Base-by-base conservation (phyloP, 2,797 vertebrate species). In the Syngnathus acus region DNA sequence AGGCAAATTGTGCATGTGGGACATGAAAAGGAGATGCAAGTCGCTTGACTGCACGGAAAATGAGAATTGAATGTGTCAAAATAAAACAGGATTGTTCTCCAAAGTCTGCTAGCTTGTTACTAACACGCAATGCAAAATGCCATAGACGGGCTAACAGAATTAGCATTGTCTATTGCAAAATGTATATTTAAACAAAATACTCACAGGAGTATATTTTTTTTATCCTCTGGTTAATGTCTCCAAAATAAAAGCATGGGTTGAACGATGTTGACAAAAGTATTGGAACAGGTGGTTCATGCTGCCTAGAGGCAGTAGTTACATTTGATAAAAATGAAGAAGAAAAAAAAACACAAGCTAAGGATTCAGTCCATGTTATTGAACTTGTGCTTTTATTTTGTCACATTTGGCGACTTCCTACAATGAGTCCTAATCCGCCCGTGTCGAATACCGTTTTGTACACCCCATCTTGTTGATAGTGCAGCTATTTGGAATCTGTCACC, bases 1-100 rank as follows among this genome's bases (percentile, higher is more conserved):
- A 68, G 23, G 68, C 74, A 74, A 37, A 32, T 73, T 50, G 19
- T 54, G 61, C 10, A 26, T 32, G 17, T 53, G 50, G 68, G 64
- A 40, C 38, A 39, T 39, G 5, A 53, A 58, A 63, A 37, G 37
- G 4, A 39, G 48, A 17, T 32, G 62, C 43, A 32, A 48, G 32
- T 51, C 38, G 45, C 21, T 51, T 11, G 39, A 11, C 50, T 23
- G 48, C 39, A 26, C 5, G 19, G 17, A n/a, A 16, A n/a, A 50
- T 19, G 2, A n/a, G 8, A 8, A 8, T n/a, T 50, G 48, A 50
- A 50, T 50, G 48, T 13, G 47, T 17, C 17, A 50, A 50, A n/a
- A 50, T 16, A 50, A n/a, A 50, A 50, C 32, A 4, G 32, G 32
- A 32, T 32, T 32, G 32, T 43, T 47, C 45, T 3, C 17, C 17